phyloP scores from a whole-genome alignment of 2,113 vertebrate species.

The Origma solitaria region DNA sequence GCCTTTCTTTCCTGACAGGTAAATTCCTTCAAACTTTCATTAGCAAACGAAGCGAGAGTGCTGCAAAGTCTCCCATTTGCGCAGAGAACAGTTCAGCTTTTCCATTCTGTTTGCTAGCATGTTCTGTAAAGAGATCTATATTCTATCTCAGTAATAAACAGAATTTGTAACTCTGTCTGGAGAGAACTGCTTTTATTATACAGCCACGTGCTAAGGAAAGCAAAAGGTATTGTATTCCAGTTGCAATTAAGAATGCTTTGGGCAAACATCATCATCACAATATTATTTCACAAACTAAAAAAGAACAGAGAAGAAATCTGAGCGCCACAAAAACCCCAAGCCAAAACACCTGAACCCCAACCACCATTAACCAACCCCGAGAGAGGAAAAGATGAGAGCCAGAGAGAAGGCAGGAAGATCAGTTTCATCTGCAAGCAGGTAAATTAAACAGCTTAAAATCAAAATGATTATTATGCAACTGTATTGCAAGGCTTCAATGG shows the following conservation, averaged over 20 bases:
- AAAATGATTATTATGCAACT: background rate
- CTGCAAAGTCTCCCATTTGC: background rate
- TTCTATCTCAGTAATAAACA: background rate
- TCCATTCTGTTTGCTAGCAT: background rate
- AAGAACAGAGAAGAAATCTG: background rate
- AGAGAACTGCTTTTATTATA: background rate
- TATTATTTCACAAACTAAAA: background rate
- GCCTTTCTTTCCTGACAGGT: background rate
- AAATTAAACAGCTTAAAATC: background rate
- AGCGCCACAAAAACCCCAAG: background rate
- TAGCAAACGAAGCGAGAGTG: background rate
- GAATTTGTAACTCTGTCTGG: background rate
- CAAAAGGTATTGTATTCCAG: background rate
- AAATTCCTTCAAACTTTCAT: background rate
- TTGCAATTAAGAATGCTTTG: background rate
- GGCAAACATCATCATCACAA: background rate
- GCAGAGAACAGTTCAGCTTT: background rate
- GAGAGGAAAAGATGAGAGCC: background rate
- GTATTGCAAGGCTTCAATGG: background rate
- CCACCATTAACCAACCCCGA: background rate
- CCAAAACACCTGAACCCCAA: background rate
- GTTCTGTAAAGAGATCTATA: background rate
- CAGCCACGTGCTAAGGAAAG: background rate
- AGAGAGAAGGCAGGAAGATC: background rate
- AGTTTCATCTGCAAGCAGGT: background rate